Base-by-base conservation (phyloP, 2,888 invertebrate genomes). In the Diarsia dahlii region DNA sequence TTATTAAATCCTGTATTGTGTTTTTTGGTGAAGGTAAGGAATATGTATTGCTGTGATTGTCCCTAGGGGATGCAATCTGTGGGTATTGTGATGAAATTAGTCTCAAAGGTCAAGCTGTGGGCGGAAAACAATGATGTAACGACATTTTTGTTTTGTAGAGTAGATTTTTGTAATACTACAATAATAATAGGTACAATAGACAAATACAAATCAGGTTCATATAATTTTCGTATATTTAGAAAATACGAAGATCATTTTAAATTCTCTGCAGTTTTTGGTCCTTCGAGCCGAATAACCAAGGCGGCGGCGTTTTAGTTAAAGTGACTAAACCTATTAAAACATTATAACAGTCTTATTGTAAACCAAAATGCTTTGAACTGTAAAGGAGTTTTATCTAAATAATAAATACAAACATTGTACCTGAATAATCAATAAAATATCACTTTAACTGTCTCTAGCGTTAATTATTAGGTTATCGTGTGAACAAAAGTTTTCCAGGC, bases 401-500 rank as follows among this genome's bases (percentile, higher is more conserved):
- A 58, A 23, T 10, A 20, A 4, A 39, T 39, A 20, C 10, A 34
- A 34, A 56, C 13, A 23, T 56, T 12, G 23, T 66, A 48, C 20
- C 9, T 63, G n/a, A 63, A 18, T 58, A 62, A 52, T n/a, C 45
- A 45, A 65, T 69, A 48, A 39, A 77, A 81, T 58, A 20, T 71
- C 69, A 71, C 58, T 67, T 63, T 52, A 71, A 62, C 58, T 52
- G 52, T 76, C 69, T 67, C 58, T 2, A 64, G 50, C 28, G 56
- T 74, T 71, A 52, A 77, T 74, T 34, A 76, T 74, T 82, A 74
- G 58, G 73, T 83, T 68, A 82, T 80, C 83, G 65, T 66, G 56
- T 52, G 73, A 60, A 71, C 76, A 77, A 83, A 83, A 83, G 80
- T 80, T 74, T 76, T 74, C 80, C 83, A n/a, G 12, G 15, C 71